Percentiles rank a stretch among this genome's conserved stretches.
Conservation (phyloP, 2,113 vertebrate species). For the Tetraodon nigroviridis region DNA sequence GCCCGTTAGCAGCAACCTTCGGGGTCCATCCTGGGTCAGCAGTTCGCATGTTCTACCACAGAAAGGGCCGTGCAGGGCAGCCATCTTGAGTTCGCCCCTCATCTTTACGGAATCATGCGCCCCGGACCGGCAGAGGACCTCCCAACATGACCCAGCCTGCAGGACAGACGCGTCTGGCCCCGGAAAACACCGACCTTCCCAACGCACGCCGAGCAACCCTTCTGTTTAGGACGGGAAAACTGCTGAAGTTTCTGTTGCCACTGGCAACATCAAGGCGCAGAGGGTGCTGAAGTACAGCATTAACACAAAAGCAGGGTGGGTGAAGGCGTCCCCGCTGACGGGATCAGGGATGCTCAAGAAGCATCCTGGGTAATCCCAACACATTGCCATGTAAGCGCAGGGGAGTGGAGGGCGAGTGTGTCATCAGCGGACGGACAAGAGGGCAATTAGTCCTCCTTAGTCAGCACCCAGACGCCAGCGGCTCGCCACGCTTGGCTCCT, state of each 20-base stretch:
- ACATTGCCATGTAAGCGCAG: conserved; percentile 4
- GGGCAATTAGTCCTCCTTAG: conserved; percentile 38
- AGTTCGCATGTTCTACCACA: too few species aligned
- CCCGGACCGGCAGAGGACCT: conserved; percentile 6
- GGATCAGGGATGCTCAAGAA: conserved; percentile 30
- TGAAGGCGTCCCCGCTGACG: conserved; percentile 22
- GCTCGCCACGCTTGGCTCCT: not conserved
- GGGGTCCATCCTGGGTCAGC: too few species aligned
- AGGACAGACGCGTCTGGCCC: conserved; percentile 19
- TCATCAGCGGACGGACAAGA: conserved; percentile 39
- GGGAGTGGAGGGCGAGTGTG: conserved; percentile 23
- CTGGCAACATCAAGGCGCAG: conserved; percentile 44
- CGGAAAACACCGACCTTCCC: conserved; percentile 27
- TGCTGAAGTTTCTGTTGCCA: conserved; percentile 56
- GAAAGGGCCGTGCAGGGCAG: conserved; percentile 12
- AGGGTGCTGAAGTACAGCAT: conserved; percentile 42
- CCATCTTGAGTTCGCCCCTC: conserved; percentile 56
- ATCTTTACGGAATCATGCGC: conserved; percentile 20
- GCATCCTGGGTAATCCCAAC: conserved; percentile 39
- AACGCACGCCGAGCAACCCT: conserved; percentile 45
- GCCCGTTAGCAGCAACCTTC: too few species aligned
- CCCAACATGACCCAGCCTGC: conserved; percentile 34
- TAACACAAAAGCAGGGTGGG: conserved; percentile 20
- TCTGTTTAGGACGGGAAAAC: conserved; percentile 25
- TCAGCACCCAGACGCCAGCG: not conserved